Evolutionary conservation across 2,888 invertebrate genomes (phyloP).

Genomic region (Ceratothoa steindachneri): DNA sequence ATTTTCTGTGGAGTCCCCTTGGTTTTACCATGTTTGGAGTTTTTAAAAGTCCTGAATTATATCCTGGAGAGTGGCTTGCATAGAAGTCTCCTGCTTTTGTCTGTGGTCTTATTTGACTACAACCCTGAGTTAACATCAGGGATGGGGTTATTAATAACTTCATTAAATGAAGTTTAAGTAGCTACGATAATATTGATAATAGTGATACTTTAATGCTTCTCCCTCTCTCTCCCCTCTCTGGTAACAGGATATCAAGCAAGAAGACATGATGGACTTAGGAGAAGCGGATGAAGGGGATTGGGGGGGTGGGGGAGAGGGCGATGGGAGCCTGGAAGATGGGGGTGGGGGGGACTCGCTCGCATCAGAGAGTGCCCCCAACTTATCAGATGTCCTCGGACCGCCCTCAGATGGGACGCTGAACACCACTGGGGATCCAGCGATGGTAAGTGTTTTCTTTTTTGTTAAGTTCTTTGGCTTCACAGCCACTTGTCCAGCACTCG

Average conservation of each 20-base stretch:
- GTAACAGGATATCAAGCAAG: constrained; percentile 46
- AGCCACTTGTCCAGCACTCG: too few species aligned
- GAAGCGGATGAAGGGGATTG: constrained; percentile 45
- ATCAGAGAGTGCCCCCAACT: constrained; percentile 36
- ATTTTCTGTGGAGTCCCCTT: too few species aligned
- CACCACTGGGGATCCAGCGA: constrained; percentile 42
- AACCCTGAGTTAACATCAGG: too few species aligned
- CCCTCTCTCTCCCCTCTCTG: neutral
- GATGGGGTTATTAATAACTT: too few species aligned
- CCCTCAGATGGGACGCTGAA: constrained; percentile 37
- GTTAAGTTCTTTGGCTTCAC: constrained; percentile 9
- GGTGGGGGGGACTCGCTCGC: constrained; percentile 32
- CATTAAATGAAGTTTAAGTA: too few species aligned
- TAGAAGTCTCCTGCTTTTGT: too few species aligned
- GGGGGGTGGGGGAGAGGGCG: constrained; percentile 34
- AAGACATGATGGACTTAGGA: constrained; percentile 43
- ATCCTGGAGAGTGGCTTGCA: too few species aligned
- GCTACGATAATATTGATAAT: too few species aligned
- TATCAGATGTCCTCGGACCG: constrained; percentile 44
- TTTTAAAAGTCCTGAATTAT: too few species aligned
- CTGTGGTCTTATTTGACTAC: too few species aligned
- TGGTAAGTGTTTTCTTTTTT: constrained; percentile 46
- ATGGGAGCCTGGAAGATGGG: constrained; percentile 19
- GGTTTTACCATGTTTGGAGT: too few species aligned
- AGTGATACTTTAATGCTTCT: neutral